Conservation (phyloP, 2,888 invertebrate genomes). For the Lydus trimaculatus region DNA sequence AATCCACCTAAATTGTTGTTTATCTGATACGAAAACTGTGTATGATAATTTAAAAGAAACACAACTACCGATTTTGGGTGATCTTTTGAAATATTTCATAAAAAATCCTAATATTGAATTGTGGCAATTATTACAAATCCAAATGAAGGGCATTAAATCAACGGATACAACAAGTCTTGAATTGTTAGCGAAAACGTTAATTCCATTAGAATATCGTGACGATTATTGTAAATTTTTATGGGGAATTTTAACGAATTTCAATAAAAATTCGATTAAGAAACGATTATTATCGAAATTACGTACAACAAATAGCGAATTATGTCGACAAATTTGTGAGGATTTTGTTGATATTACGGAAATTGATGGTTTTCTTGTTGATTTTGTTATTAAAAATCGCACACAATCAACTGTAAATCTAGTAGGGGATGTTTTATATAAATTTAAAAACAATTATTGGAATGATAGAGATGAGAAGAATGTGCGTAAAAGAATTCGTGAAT, state of each 20-base stretch:
- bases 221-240: neutral
- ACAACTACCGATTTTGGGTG: neutral
- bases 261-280: neutral
- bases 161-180: neutral
- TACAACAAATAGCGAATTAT: neutral
- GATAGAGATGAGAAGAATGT: neutral
- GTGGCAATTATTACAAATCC: slow-evolving; percentile 4
- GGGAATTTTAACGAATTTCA: slow-evolving; percentile 4
- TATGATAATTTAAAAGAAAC: neutral
- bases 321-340: neutral
- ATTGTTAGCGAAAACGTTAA: neutral
- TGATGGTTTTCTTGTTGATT: neutral
- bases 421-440: neutral
- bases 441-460: slow-evolving; percentile 7
- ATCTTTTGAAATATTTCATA: slow-evolving; percentile 13
- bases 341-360: neutral
- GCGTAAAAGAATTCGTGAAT: neutral
- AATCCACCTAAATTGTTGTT: neutral
- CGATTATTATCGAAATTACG: neutral
- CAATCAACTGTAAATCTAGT: neutral
- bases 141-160: neutral
- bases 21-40: slow-evolving; percentile 6
- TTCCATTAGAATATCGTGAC: slow-evolving; percentile 1
- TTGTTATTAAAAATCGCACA: slow-evolving; percentile 4
- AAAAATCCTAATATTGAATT: slow-evolving; percentile 9